These are phyloP conservation scores for Pseudococcus longispinus DNA, from an alignment of 2,888 invertebrate genomes.

Conservation along the genomic window DNA sequence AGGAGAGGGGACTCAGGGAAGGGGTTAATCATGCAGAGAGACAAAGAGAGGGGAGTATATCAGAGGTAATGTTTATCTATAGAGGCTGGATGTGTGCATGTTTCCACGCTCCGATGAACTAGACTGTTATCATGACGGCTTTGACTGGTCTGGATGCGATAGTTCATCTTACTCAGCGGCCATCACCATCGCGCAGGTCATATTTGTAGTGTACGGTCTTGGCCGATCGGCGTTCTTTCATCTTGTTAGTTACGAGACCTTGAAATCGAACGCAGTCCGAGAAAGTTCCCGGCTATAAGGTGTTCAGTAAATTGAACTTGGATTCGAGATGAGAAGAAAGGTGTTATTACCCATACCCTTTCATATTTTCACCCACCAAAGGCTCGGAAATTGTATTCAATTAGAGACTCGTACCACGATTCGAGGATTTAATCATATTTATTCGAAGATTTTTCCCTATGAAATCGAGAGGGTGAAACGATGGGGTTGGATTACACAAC, in stretches of 20 bases:
- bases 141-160: slow-evolving; percentile 44
- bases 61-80: slow-evolving; percentile 36
- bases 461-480: neutral
- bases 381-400: neutral
- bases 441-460: neutral
- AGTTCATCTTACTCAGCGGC: slow-evolving; percentile 43
- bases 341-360: neutral
- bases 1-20: neutral
- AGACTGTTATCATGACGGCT: slow-evolving; percentile 35
- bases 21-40: slow-evolving; percentile 25
- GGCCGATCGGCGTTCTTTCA: slow-evolving; percentile 40
- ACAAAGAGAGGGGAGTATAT: neutral
- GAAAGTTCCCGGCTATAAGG: slow-evolving; percentile 43
- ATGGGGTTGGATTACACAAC: neutral
- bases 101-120: slow-evolving; percentile 40
- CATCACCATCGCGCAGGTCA: slow-evolving; percentile 44
- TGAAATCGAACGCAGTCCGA: slow-evolving; percentile 38
- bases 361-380: neutral
- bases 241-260: slow-evolving; percentile 35
- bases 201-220: slow-evolving; percentile 30
- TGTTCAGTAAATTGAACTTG: slow-evolving; percentile 7
- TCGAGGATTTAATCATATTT: neutral
- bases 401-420: neutral
- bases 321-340: neutral
- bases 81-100: slow-evolving; percentile 8